Base-by-base conservation (phyloP, 2,113 vertebrate genomes). In the Rousettus leschenaultii region DNA sequence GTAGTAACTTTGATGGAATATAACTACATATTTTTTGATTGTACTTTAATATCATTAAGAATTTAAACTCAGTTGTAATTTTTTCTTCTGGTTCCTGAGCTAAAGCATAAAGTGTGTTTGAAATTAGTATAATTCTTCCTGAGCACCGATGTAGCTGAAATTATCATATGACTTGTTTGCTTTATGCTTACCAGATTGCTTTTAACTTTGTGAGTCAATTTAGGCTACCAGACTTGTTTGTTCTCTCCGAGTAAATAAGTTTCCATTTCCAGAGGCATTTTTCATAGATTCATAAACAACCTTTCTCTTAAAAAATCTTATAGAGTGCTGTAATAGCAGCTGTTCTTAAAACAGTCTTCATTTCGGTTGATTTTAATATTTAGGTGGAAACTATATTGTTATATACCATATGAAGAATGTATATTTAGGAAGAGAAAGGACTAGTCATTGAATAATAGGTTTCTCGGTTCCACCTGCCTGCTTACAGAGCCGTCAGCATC, bases 161-260 rank as follows among this genome's bases (percentile, higher is more conserved):
- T 97, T 83, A 95, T 80, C 66, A 43, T 53, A 35, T 33, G 57
- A 92, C 91, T 40, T 15, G 2, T 90, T 88, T 95, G 89, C 93
- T 96, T 97, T 95, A 84, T 97, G 96, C 94, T 97, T 98, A 94
- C 94, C 77, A 95, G 96, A 97, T 97, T 88, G 66, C 95, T 96
- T 96, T 97, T 96, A 98, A 97, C 97, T 97, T 97, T 28, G 45
- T 97, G 96, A 97, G 97, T 98, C 97, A 98, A 92, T 97, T 98
- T 86, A 48, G 91, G 96, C 95, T 97, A 95, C 88, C 88, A 98
- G 91, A 97, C 95, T 93, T 97, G 96, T 98, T 97, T 97, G 92
- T 94, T 97, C 95, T 97, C 6, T 4, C 92, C 91, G 70, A 96
- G 96, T 97, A 97, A 2, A 45, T 97, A 96, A 97, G 97, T 96